Base-by-base conservation (phyloP, 2,888 invertebrate genomes). In the Lasioglossum figueresi region DNA sequence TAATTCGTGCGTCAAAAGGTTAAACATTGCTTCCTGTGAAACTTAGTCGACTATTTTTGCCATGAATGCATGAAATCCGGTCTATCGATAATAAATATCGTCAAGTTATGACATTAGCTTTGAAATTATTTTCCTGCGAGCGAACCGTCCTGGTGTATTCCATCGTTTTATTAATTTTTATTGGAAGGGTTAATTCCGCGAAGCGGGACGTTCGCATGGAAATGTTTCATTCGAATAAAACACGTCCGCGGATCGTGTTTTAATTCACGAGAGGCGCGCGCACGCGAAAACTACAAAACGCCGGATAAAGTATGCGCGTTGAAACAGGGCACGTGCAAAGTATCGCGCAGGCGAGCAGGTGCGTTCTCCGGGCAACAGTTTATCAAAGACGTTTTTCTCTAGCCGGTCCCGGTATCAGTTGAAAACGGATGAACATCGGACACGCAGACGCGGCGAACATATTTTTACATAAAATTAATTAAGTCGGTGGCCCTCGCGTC, bases 331-430 rank as follows among this genome's bases (percentile, higher is more conserved):
- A 83, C 81, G 85, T 73, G 85, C 85, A 68, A 83, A 77, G 78
- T 80, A 82, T 76, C 81, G 31, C 75, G 82, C 75, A 52, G 76
- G 79, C 84, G 40, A 40, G 89, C 91, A 90, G 90, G 89, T 89
- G 89, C 83, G 71, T 76, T 63, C 76, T 59, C 80, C 79, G 73
- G 72, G 76, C 79, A 84, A 87, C 80, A 80, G 66, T 88, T 90
- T 80, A 66, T 88, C 86, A 79, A 80, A 27, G 45, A 82, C 88
- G 79, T 88, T 88, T 71, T 80, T 82, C 79, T 77, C 76, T 78
- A 78, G 80, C 76, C 66, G 68, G 52, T 43, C n/a, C 56, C 83
- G 40, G 40, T 31, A n/a, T 71, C n/a, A 45, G 23, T 56, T 27
- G 68, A 37, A 34, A 70, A 75, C 75, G 75, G 48, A 34, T 70